phyloP scores from a whole-genome alignment of 2,113 vertebrate genomes.

The Penelope pileata region DNA sequence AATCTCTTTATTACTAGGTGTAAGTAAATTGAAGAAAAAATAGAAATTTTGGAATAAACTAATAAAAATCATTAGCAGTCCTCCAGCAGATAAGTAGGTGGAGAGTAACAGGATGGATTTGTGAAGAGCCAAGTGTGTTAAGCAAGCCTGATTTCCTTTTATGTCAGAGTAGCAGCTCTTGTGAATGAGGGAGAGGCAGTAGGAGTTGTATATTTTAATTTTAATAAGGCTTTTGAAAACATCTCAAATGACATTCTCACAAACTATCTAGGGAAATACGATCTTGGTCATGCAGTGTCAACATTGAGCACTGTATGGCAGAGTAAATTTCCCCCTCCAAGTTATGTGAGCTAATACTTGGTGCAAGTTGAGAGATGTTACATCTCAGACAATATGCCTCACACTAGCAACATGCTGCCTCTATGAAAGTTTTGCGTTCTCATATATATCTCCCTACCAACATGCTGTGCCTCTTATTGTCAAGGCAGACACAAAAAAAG shows the following conservation, averaged over 20 bases:
- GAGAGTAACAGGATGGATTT: not conserved
- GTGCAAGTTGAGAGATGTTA: not conserved
- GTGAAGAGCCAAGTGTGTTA: not conserved
- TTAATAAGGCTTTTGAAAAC: not conserved
- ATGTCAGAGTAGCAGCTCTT: not conserved
- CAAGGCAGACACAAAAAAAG: not conserved
- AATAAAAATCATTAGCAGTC: not conserved
- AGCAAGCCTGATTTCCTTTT: not conserved
- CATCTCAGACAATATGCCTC: not conserved
- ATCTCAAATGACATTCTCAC: not conserved
- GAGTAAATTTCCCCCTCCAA: not conserved
- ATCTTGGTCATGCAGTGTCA: not conserved
- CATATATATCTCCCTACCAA: accelerated
- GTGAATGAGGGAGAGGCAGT: not conserved
- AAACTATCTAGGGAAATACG: not conserved
- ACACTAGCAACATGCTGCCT: accelerated
- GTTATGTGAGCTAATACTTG: not conserved
- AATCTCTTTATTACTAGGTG: not conserved
- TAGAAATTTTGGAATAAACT: not conserved
- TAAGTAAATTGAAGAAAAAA: not conserved
- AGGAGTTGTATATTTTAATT: not conserved
- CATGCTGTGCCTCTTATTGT: not conserved
- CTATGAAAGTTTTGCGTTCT: not conserved
- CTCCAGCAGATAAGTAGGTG: not conserved
- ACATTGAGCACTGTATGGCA: not conserved